phyloP scores from a whole-genome alignment of 2,888 invertebrate species.

The Tipula unca region DNA sequence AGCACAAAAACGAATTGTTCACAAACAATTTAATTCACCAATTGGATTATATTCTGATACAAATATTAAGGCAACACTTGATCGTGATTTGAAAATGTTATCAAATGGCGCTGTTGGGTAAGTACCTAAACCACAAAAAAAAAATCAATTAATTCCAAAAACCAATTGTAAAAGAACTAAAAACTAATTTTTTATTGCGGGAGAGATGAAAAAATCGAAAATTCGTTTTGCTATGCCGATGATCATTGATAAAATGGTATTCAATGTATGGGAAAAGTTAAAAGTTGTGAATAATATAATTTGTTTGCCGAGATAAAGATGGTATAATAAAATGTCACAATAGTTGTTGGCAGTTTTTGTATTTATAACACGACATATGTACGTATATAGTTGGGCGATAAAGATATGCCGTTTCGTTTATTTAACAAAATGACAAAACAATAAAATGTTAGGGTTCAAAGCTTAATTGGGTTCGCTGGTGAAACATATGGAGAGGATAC shows the following conservation, averaged over 20 bases:
- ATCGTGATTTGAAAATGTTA: conserved; percentile 67
- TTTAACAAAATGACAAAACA: background rate
- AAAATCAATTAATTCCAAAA: background rate
- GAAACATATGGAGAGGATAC: too few relatives aligned
- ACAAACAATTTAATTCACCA: conserved; percentile 85
- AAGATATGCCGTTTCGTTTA: background rate
- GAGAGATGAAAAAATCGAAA: background rate
- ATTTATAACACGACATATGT: background rate
- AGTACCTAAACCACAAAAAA: conserved; percentile 41
- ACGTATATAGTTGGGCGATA: background rate
- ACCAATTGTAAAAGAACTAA: background rate
- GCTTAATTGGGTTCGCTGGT: background rate
- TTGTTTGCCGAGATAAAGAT: background rate
- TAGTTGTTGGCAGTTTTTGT: background rate
- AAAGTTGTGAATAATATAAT: background rate
- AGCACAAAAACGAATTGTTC: conserved; percentile 58
- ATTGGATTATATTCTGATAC: conserved; percentile 75
- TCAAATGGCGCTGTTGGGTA: conserved; percentile 74
- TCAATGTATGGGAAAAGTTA: background rate
- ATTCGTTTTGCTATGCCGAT: background rate
- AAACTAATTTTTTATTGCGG: too few relatives aligned
- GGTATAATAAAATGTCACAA: background rate
- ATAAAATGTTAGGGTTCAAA: background rate
- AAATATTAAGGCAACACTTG: conserved; percentile 70
- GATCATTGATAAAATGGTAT: background rate